Percentiles rank a stretch among this genome's conserved stretches.
Conservation (phyloP, 2,113 vertebrate species). For the Forbesichthys papilliferus region DNA sequence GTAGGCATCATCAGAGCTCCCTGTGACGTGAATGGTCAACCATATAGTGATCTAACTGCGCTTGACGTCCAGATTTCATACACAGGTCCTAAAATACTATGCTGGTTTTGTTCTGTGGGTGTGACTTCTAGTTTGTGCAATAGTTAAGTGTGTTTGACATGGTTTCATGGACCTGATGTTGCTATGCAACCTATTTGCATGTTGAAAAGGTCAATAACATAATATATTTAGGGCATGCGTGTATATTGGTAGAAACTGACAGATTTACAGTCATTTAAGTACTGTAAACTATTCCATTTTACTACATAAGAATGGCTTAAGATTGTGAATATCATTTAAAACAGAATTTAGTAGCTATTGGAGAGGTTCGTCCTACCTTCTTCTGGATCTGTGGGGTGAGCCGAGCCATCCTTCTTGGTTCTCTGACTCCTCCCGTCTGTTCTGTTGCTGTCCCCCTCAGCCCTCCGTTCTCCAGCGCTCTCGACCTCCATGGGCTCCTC, state of each 20-base stretch:
- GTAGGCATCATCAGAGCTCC: conserved; percentile 85
- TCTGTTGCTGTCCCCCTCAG: conserved; percentile 64
- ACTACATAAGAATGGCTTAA: too few relatives aligned
- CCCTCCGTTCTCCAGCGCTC: conserved; percentile 63
- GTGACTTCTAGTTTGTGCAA: too few relatives aligned
- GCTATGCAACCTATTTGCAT: too few relatives aligned
- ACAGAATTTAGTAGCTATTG: too few relatives aligned
- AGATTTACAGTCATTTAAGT: too few relatives aligned
- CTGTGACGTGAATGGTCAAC: conserved; percentile 24
- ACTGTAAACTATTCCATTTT: too few relatives aligned
- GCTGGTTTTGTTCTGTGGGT: neutral
- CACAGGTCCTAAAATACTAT: conserved; percentile 20
- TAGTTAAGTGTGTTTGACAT: too few relatives aligned
- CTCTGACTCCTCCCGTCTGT: conserved; percentile 61
- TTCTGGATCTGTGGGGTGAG: conserved; percentile 78
- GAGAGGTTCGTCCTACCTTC: conserved; percentile 75
- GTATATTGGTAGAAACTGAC: too few relatives aligned
- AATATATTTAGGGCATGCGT: too few relatives aligned
- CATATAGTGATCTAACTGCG: neutral
- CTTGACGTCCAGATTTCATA: neutral
- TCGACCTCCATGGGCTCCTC: conserved; percentile 65
- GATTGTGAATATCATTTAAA: too few relatives aligned
- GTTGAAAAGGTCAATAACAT: too few relatives aligned
- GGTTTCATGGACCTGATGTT: too few relatives aligned
- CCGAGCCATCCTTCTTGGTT: conserved; percentile 68